A percentile compares a stretch with the other conserved stretches of the same genome.
Conservation (phyloP, 2,888 invertebrate genomes). For the Seira ritae region DNA sequence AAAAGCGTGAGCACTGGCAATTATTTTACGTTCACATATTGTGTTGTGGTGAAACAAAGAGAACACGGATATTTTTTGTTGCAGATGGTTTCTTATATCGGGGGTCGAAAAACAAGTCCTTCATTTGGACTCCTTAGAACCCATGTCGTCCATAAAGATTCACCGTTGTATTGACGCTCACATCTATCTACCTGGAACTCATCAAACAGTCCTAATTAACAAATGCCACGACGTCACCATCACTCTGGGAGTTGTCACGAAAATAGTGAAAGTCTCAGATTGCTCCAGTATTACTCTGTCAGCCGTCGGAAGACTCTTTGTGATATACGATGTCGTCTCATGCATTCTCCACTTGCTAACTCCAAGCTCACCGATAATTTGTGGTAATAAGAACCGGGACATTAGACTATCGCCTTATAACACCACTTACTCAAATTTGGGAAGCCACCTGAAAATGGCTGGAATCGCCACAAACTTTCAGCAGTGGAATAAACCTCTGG, state of each 20-base stretch:
- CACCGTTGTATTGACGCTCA: constrained; percentile 63
- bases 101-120: constrained; percentile 63
- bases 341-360: constrained; percentile 55
- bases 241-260: constrained; percentile 55
- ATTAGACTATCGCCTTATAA: constrained; percentile 61
- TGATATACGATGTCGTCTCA: constrained; percentile 44
- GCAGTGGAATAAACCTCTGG: constrained; percentile 56
- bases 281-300: constrained; percentile 50
- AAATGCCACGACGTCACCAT: constrained; percentile 62
- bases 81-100: constrained; percentile 64
- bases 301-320: constrained; percentile 49
- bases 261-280: constrained; percentile 53
- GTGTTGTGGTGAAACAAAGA: neutral
- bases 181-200: constrained; percentile 61
- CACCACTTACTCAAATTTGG: constrained; percentile 54
- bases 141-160: constrained; percentile 57
- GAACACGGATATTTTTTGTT: constrained; percentile 3
- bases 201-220: constrained; percentile 52
- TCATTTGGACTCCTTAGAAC: constrained; percentile 23
- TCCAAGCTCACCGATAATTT: constrained; percentile 58
- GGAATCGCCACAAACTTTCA: constrained; percentile 43
- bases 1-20: constrained; percentile 37
- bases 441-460: constrained; percentile 35
- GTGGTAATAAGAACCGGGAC: constrained; percentile 61
- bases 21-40: neutral